Base-by-base conservation (phyloP, 2,797 vertebrate species). In the Neosilurus hyrtlii region DNA sequence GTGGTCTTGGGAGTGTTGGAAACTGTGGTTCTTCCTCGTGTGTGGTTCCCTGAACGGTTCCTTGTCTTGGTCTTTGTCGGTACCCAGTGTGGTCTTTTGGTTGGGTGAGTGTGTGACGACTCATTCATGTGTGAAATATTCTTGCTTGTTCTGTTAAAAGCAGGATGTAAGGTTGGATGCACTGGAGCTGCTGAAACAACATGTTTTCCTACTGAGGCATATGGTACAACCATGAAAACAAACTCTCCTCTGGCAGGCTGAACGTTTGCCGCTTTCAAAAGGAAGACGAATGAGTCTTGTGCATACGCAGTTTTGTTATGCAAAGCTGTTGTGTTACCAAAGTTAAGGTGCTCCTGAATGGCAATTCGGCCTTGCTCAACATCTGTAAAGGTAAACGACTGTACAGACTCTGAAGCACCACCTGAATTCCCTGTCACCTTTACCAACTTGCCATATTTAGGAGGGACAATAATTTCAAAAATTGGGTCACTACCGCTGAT, bases 221-320 rank as follows among this genome's bases (percentile, higher is more conserved):
- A 93, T 2, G 94, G 94, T 57, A 96, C 88, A 15, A 97, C 94
- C 81, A 92, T 94, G 90, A 96, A 99, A 59, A 91, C 90, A 81
- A 99, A 95, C 89, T 89, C 93, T 0, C 95, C 95, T 1, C 91
- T 83, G 0, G 95, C 96, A 70, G 96, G 96, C 82, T 96, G 96
- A n/a, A 98, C 94, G 0, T 91, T 90, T 82, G 95, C 93, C n/a
- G 95, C 96, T 86, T 90, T 95, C 82, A 98, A 89, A 74, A 96
- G 63, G 88, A 98, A 98, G 1, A 87, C 88, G 88, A 99, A 97
- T 0, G 96, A 99, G 72, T 98, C 96, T 37, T 95, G 89, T 2
- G 91, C 81, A 24, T 91, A 86, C 0, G 90, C 91, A 65, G 93
- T 78, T 80, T 91, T 89, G 68, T 93, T 92, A 76, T 71, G 82